Evolutionary conservation across 2,797 vertebrate genomes (phyloP).

Genomic region (Hemitrygon akajei): DNA sequence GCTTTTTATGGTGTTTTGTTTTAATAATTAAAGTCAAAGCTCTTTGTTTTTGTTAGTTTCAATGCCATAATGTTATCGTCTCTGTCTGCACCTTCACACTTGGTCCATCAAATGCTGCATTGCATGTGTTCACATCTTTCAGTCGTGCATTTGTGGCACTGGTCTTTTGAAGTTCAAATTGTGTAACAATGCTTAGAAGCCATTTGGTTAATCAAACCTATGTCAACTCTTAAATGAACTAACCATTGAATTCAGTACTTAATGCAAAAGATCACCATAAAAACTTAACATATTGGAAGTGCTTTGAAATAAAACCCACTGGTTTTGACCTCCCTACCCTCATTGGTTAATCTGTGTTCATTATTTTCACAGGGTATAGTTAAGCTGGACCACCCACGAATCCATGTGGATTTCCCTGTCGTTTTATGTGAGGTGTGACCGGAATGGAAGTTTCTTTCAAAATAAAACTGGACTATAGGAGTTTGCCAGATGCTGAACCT

Average conservation of each 20-base stretch:
- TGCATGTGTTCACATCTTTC: background rate
- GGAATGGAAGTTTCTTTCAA: conserved; percentile 19
- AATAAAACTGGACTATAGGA: background rate
- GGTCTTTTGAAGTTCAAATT: background rate
- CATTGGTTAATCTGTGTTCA: conserved; percentile 44
- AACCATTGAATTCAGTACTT: background rate
- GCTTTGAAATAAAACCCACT: background rate
- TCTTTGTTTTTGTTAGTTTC: background rate
- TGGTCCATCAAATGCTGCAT: background rate
- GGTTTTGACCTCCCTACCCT: conserved; percentile 2
- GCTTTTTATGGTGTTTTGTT: background rate
- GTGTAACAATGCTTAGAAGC: background rate
- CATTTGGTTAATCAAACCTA: background rate
- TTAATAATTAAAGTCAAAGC: background rate
- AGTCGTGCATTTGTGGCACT: background rate
- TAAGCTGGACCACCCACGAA: conserved; percentile 84
- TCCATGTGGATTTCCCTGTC: conserved; percentile 93
- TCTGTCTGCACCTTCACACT: too few relatives aligned
- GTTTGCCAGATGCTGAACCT: background rate
- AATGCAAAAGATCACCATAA: background rate
- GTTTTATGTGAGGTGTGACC: conserved; percentile 88
- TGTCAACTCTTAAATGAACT: background rate
- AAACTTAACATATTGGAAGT: background rate
- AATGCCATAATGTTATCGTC: background rate
- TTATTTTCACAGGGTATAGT: conserved; percentile 74